Evolutionary conservation across 2,797 vertebrate genomes (phyloP).

Genomic region (Chelmon rostratus): DNA sequence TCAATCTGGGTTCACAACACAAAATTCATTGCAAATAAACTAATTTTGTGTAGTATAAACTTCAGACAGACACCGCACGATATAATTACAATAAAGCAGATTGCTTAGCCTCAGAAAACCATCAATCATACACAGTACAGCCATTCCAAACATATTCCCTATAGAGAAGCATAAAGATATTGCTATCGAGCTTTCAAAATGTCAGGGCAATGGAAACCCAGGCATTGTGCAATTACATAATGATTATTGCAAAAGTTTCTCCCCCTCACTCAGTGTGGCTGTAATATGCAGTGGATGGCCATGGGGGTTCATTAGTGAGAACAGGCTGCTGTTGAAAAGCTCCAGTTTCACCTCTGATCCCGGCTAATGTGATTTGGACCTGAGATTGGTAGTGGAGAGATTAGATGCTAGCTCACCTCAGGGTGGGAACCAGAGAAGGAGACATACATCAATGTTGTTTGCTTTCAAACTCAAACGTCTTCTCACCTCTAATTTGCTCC

Average conservation of each 20-base stretch:
- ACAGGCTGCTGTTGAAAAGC: conserved; percentile 86
- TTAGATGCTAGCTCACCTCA: conserved; percentile 86
- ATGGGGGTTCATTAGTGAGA: conserved; percentile 87
- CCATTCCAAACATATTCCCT: conserved; percentile 80
- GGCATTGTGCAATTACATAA: conserved; percentile 85
- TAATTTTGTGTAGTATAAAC: conserved; percentile 68
- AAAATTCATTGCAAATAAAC: conserved; percentile 67
- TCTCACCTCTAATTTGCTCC: conserved; percentile 77
- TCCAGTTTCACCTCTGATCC: conserved; percentile 89
- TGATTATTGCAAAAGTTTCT: conserved; percentile 87
- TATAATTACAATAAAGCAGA: conserved; percentile 81
- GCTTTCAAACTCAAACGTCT: conserved; percentile 81
- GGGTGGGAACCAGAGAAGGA: conserved; percentile 85
- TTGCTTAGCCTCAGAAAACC: conserved; percentile 79
- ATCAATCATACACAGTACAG: conserved; percentile 81
- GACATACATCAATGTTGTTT: conserved; percentile 86
- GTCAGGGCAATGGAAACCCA: conserved; percentile 86
- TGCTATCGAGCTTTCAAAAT: conserved; percentile 87
- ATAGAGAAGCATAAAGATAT: conserved; percentile 84
- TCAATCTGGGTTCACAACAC: conserved; percentile 46
- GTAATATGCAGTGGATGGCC: conserved; percentile 87
- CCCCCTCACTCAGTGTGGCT: conserved; percentile 83
- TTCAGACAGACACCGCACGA: conserved; percentile 71
- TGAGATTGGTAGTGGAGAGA: conserved; percentile 85
- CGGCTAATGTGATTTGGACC: conserved; percentile 89